Evolutionary conservation across 2,113 vertebrate genomes (phyloP), one percentile per base, ranked within the genome.

Genomic region (Spermophilus dauricus): DNA sequence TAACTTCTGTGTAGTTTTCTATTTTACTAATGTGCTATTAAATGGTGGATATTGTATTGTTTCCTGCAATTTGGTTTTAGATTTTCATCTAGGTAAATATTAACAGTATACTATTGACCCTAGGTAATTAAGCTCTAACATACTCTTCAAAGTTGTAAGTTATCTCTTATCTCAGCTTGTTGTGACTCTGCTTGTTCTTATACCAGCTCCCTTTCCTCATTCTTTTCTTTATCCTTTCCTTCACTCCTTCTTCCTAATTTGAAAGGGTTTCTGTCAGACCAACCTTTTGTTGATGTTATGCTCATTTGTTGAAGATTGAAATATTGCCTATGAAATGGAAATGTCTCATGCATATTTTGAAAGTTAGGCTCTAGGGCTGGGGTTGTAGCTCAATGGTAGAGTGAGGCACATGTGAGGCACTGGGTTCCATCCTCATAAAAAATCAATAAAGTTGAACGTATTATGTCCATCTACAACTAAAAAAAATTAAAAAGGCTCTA

Each of bases 21-120:
- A 37, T 82, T 95, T 93, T 85, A 93, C 91, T 61, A 93, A 53
- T 86, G 8, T 89, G 16, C 48, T 37, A 61, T 96, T 82, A 95
- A 82, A 67, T 77, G 4, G 86, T 90, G 58, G 42, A 8, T 89
- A 37, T 87, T 83, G 12, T 86, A 30, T 70, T 70, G 39, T 72
- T 90, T 45, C 22, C 24, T 95, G 53, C 11, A 22, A 76, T 95
- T 92, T 88, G 10, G 26, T 75, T 97, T 91, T 96, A 86, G 32
- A 51, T 73, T 91, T 81, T 97, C 67, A 76, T 91, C 22, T 92
- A 82, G 34, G 61, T 89, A 67, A 63, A 45, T 94, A 37, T 69
- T 90, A 92, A 72, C 48, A 70, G n/a, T 70, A 88, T 70, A 84
- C 17, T 53, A 65, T 51, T 92, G 37, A 86, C 28, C 51, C 3